Evolutionary conservation across 2,113 vertebrate species (phyloP), one percentile per base, ranked within the genome.

Genomic region (Plecotus auritus): DNA sequence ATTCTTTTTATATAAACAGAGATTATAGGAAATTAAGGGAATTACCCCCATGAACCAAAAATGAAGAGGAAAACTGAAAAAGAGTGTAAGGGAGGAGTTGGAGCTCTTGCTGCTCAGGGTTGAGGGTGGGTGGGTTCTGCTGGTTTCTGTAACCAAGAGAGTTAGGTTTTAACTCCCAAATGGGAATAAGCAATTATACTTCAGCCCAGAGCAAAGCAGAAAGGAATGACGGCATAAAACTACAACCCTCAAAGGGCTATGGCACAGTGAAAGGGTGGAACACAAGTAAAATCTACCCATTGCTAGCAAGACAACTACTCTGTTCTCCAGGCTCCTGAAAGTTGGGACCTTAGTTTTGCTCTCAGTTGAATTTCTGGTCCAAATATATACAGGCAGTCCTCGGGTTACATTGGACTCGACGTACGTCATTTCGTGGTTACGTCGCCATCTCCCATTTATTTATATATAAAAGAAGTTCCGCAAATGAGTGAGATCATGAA

Each of bases 51-150:
- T 78, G 22, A 94, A 64, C 11, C 37, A 76, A 86, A 86, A 73
- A 9, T 87, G 26, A 89, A 87, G 80, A 88, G 54, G 59, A 94
- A 93, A 88, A 78, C 56, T 20, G 20, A 74, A 80, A 80, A 83
- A 74, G 11, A 84, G 17, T 64, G 0, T 69, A 69, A 78, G 26
- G 37, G 30, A 37, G 7, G 6, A 66, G 9, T 45, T 64, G 7
- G 28, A 88, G 13, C 11, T 54, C 40, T 82, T 90, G 40, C 4
- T 92, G 69, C 22, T 94, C 59, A 77, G 67, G 16, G 32, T 70
- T 84, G 47, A 0, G 37, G 64, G 32, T 22, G 9, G 9, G 13
- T 59, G 23, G n/a, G 16, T 42, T 42, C 77, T 61, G 7, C 26
- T 88, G 7, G 45, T 88, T 88, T 85, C 26, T 76, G 5, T 40